A percentile compares a stretch with the other conserved stretches of the same genome.
Evolutionary conservation across 2,797 vertebrate species (phyloP).

Genomic region (Xenops minutus): DNA sequence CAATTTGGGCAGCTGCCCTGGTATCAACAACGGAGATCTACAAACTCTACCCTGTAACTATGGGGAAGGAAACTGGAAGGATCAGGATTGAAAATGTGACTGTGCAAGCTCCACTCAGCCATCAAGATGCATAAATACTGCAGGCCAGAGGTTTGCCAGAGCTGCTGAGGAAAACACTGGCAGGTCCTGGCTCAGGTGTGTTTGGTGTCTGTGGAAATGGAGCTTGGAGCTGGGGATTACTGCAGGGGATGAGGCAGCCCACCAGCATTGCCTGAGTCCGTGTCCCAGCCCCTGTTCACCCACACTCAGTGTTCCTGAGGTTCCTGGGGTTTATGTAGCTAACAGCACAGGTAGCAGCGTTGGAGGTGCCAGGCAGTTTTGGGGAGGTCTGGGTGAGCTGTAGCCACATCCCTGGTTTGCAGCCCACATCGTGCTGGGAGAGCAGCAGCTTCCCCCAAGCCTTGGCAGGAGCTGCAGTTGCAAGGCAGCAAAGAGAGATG

Average conservation of each 20-base stretch:
- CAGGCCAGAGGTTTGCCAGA: background rate
- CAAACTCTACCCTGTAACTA: slow-evolving; percentile 69
- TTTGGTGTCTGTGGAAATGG: background rate
- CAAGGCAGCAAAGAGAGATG: background rate
- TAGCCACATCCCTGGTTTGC: background rate
- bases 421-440: background rate
- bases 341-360: background rate
- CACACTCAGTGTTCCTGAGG: background rate
- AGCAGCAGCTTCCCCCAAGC: background rate
- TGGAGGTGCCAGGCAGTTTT: background rate
- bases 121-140: background rate
- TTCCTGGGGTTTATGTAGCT: background rate
- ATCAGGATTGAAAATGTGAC: slow-evolving; percentile 50
- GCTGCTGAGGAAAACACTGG: background rate
- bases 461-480: background rate
- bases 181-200: background rate
- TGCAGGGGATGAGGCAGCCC: background rate
- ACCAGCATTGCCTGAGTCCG: background rate
- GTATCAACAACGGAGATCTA: slow-evolving; percentile 67
- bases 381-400: background rate
- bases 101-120: slow-evolving; percentile 21
- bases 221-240: background rate
- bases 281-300: background rate
- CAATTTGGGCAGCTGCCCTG: slow-evolving; percentile 70
- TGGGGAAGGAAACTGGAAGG: slow-evolving; percentile 66